phyloP scores from a whole-genome alignment of 2,888 invertebrate genomes.

The Agrypnus murinus region DNA sequence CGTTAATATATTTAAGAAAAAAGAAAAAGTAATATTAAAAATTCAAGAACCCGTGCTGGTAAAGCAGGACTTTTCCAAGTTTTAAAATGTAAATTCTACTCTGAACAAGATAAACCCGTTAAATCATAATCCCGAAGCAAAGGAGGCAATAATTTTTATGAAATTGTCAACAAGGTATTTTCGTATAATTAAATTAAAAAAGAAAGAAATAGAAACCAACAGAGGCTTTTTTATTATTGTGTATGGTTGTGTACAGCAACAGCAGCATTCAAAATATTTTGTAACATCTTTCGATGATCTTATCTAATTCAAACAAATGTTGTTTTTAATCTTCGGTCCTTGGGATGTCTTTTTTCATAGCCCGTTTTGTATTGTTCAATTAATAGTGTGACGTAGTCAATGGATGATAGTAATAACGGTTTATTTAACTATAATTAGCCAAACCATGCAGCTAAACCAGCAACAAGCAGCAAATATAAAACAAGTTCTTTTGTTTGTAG shows the following conservation, averaged over 20 bases:
- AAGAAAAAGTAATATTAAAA: not conserved
- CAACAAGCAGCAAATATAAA: not conserved
- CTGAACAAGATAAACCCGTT: conserved; percentile 38
- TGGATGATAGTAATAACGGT: conserved; percentile 13
- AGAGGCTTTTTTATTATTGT: not conserved
- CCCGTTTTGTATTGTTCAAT: conserved; percentile 22
- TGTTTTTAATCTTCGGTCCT: not conserved
- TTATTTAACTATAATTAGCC: conserved; percentile 20
- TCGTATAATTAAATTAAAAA: conserved; percentile 50
- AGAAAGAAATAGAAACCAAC: conserved; percentile 26
- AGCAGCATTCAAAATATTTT: not conserved
- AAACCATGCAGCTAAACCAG: not conserved
- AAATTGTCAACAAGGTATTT: conserved; percentile 55
- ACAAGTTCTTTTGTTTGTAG: no score
- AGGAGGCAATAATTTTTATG: conserved; percentile 50
- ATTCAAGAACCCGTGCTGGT: conserved; percentile 22
- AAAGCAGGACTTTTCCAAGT: conserved; percentile 23
- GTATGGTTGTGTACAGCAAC: not conserved
- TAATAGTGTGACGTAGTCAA: not conserved
- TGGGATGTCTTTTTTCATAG: conserved; percentile 11
- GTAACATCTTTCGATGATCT: not conserved
- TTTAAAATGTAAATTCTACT: conserved; percentile 29
- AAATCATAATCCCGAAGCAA: conserved; percentile 30
- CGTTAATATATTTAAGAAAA: conserved; percentile 21
- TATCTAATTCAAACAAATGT: no score